Conservation (phyloP, 2,888 invertebrate species). For the Latheticus oryzae region DNA sequence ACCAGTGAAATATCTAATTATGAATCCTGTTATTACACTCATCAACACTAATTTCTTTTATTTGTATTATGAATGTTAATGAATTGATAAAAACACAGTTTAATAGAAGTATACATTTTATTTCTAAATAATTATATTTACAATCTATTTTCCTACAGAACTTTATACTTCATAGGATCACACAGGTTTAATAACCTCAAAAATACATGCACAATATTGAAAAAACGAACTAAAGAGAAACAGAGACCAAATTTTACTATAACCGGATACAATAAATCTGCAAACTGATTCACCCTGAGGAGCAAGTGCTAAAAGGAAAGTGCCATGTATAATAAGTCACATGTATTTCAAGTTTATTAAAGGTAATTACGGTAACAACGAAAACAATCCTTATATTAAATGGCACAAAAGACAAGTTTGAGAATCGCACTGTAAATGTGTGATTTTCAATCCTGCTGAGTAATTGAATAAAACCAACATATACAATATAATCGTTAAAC, state of each 20-base stretch:
- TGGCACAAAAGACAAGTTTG: slow-evolving; percentile 49
- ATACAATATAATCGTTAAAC: slow-evolving; percentile 37
- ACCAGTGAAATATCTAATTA: slow-evolving; percentile 19
- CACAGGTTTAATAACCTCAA: slow-evolving; percentile 61
- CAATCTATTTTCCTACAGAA: slow-evolving; percentile 59
- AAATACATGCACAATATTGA: slow-evolving; percentile 60
- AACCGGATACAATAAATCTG: too few species aligned
- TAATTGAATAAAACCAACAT: slow-evolving; percentile 14
- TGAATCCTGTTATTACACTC: slow-evolving; percentile 12
- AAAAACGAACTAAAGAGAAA: slow-evolving; percentile 13
- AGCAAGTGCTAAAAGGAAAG: slow-evolving; percentile 24
- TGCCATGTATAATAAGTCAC: slow-evolving; percentile 39
- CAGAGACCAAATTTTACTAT: slow-evolving; percentile 10
- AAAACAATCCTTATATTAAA: slow-evolving; percentile 51
- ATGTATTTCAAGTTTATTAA: slow-evolving; percentile 55
- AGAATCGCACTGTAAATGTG: slow-evolving; percentile 35
- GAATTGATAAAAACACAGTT: slow-evolving; percentile 15
- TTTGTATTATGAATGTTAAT: too few species aligned
- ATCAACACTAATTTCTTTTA: too few species aligned
- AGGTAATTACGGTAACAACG: slow-evolving; percentile 52
- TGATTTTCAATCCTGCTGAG: slow-evolving; percentile 3
- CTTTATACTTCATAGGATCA: slow-evolving; percentile 61
- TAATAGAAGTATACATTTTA: slow-evolving; percentile 63
- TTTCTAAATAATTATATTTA: slow-evolving; percentile 60
- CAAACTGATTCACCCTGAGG: slow-evolving; percentile 21